Evolutionary conservation across 1,140 invertebrate genomes (phyloP).

Genomic region (Agraylea sexmaculata): DNA sequence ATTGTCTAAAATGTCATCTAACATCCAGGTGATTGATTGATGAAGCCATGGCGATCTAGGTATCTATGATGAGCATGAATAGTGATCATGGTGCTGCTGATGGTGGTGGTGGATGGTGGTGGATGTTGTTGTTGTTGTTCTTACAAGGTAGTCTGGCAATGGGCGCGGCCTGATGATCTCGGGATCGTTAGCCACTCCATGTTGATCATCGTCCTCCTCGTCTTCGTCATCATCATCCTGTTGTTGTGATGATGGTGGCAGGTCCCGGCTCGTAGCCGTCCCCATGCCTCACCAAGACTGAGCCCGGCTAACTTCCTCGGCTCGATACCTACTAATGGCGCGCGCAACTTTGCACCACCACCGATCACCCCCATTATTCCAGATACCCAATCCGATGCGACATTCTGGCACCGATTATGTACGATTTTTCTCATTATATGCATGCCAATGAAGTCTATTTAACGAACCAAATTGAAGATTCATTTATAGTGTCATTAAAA

Average conservation of each 20-base stretch:
- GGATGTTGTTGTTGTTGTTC: slow-evolving; percentile 3
- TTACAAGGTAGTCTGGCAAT: slow-evolving; percentile 12
- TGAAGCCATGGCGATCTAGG: too few relatives aligned
- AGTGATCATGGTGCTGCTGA: too few relatives aligned
- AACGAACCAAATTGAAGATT: too few relatives aligned
- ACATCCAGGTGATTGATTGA: background rate
- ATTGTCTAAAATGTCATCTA: background rate
- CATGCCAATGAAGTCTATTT: too few relatives aligned
- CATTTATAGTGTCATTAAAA: too few relatives aligned
- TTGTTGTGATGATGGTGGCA: background rate
- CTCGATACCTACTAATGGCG: background rate
- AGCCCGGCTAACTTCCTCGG: background rate
- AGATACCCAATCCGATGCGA: too few relatives aligned
- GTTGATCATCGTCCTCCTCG: too few relatives aligned
- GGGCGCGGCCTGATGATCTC: slow-evolving; percentile 13
- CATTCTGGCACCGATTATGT: background rate
- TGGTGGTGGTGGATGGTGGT: too few relatives aligned
- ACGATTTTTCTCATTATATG: too few relatives aligned
- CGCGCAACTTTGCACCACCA: background rate
- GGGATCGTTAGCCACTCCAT: slow-evolving; percentile 1
- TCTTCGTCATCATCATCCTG: slow-evolving; percentile 8
- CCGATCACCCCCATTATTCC: too few relatives aligned
- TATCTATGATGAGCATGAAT: too few relatives aligned
- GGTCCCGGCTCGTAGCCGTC: slow-evolving; percentile 15
- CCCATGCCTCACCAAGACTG: slow-evolving; percentile 13